Percentiles rank a stretch among this genome's conserved stretches.
phyloP scores from a whole-genome alignment of 92 coral and sea anemone species.

The Zoanthus sansibaricus region DNA sequence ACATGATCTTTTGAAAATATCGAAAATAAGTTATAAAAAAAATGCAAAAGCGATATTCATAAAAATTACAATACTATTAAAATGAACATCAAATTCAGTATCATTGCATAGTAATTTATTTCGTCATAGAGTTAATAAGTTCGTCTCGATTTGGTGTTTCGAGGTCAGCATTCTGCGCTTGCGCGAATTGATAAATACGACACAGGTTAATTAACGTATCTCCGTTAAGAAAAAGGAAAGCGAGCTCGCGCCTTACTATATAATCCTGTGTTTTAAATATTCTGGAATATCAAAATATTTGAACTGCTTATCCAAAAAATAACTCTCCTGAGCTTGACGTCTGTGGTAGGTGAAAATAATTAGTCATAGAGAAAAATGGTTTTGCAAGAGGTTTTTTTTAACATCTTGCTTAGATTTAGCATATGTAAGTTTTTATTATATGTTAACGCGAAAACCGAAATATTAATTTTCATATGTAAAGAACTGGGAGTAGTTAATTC shows the following conservation, averaged over 20 bases:
- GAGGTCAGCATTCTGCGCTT: background rate
- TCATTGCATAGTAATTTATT: background rate
- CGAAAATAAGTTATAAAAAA: background rate
- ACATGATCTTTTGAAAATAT: conserved; percentile 1
- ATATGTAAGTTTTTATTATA: too few species aligned
- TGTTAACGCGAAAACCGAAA: too few species aligned
- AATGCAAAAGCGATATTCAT: background rate
- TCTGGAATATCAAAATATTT: background rate
- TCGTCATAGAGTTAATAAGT: conserved; percentile 45
- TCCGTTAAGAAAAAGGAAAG: background rate
- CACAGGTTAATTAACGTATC: conserved; percentile 19
- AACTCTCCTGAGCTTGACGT: background rate
- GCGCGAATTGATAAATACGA: conserved; percentile 22
- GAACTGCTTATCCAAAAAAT: background rate
- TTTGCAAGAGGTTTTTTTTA: background rate
- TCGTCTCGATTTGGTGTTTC: background rate
- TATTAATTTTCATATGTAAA: too few species aligned
- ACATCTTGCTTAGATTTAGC: too few species aligned
- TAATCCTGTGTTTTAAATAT: background rate
- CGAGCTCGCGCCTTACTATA: conserved; percentile 19
- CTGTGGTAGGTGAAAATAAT: background rate
- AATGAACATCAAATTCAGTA: too few species aligned
- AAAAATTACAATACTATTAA: background rate
- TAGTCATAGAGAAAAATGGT: background rate
- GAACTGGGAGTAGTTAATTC: too few species aligned